A percentile compares a stretch with the other conserved stretches of the same genome.
These are phyloP conservation scores for Anguilla obscura DNA, from an alignment of 2,797 vertebrate genomes.

Conservation along the genomic window DNA sequence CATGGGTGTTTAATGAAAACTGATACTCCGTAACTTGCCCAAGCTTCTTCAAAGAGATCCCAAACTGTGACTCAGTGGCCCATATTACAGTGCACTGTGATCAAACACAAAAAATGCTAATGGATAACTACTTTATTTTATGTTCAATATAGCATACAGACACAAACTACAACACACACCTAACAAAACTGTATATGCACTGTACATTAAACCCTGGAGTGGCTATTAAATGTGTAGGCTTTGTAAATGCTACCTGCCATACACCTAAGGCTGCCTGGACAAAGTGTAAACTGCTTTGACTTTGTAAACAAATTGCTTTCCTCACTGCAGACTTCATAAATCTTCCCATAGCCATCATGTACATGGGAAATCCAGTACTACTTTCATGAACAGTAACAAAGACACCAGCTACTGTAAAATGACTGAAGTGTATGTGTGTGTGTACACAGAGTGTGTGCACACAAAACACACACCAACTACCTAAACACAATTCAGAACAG, in stretches of 20 bases:
- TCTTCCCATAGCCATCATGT: background rate
- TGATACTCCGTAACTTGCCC: background rate
- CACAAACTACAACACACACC: background rate
- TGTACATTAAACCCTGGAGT: background rate
- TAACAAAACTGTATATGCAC: background rate
- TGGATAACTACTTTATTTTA: background rate
- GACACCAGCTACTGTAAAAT: background rate
- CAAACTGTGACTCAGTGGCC: slow-evolving; percentile 1
- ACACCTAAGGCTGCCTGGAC: background rate
- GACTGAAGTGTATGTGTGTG: background rate
- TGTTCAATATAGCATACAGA: background rate
- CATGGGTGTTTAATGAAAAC: background rate
- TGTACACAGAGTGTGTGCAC: background rate
- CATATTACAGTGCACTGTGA: background rate
- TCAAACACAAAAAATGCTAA: background rate
- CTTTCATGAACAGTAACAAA: background rate
- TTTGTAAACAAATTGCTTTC: background rate
- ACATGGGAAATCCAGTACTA: background rate
- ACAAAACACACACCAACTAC: background rate
- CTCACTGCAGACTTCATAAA: slow-evolving; percentile 8
- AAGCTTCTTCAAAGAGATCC: background rate
- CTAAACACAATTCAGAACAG: background rate
- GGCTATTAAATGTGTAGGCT: background rate
- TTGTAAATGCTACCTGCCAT: background rate
- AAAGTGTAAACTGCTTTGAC: slow-evolving; percentile 14